These are phyloP conservation scores for Stichopus horrens DNA, from an alignment of 53 echinoderm and acorn worm genomes.

Conservation along the genomic window DNA sequence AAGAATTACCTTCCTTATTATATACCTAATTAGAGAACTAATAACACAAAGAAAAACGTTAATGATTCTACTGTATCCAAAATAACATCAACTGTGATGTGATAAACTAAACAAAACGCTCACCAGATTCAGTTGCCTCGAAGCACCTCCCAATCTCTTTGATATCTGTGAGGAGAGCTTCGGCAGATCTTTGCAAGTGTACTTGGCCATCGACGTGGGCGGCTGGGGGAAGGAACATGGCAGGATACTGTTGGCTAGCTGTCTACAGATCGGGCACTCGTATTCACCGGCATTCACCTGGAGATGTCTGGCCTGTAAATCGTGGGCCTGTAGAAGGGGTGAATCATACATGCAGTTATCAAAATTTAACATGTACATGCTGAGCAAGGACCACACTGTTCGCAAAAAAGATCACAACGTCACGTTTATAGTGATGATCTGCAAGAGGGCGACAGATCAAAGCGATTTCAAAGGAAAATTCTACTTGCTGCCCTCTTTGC, in stretches of 20 bases:
- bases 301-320: slow-evolving; percentile 56
- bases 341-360: not conserved
- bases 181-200: not conserved
- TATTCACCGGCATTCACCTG: slow-evolving; percentile 71
- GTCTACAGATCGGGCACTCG: slow-evolving; percentile 91
- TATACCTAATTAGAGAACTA: no score
- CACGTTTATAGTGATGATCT: no score
- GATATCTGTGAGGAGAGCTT: slow-evolving; percentile 2
- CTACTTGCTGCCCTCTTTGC: no score
- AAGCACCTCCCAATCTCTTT: slow-evolving; percentile 25
- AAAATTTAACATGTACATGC: not conserved
- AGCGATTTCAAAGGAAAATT: no score
- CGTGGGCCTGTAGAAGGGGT: slow-evolving; percentile 55
- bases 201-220: slow-evolving; percentile 22
- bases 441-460: no score
- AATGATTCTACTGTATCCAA: not conserved
- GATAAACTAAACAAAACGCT: not conserved
- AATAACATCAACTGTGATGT: not conserved
- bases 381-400: not conserved
- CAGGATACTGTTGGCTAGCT: slow-evolving; percentile 91
- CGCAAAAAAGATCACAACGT: not conserved
- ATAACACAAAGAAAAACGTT: not conserved
- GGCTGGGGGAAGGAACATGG: slow-evolving; percentile 56
- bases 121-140: slow-evolving; percentile 31
- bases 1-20: no score